A percentile compares a stretch with the other conserved stretches of the same genome.
These are phyloP conservation scores for Trichogramma pretiosum DNA, from an alignment of 1,140 invertebrate genomes.

Conservation along the genomic window DNA sequence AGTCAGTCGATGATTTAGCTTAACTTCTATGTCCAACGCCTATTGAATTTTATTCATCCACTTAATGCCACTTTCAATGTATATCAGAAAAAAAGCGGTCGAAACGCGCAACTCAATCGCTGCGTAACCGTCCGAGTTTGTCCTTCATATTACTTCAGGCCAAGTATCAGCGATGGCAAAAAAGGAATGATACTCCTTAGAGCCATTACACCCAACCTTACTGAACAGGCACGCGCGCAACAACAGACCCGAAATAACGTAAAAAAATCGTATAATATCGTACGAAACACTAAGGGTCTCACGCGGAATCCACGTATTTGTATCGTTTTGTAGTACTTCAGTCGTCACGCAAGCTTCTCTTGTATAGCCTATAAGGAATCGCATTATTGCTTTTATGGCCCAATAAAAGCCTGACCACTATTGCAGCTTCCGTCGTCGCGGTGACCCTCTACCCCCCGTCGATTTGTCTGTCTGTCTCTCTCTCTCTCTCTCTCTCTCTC, in stretches of 20 bases:
- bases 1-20: no score
- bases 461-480: background rate
- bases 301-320: slow-evolving; percentile 28
- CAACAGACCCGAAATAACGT: no score
- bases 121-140: slow-evolving; percentile 1
- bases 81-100: background rate
- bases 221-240: no score
- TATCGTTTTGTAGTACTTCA: slow-evolving; percentile 39
- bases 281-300: no score
- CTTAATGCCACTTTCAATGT: slow-evolving; percentile 8
- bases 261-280: no score
- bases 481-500: background rate
- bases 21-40: slow-evolving; percentile 2
- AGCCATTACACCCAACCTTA: no score
- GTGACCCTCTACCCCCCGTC: background rate
- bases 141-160: no score
- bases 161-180: no score
- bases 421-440: no score
- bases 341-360: slow-evolving; percentile 32
- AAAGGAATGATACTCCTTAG: no score
- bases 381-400: slow-evolving; percentile 45
- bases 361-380: no score
- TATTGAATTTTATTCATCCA: slow-evolving; percentile 18
- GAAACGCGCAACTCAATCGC: no score
- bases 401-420: slow-evolving; percentile 42